Base-by-base conservation (phyloP, 2,888 invertebrate genomes). In the Lithophane leautieri region DNA sequence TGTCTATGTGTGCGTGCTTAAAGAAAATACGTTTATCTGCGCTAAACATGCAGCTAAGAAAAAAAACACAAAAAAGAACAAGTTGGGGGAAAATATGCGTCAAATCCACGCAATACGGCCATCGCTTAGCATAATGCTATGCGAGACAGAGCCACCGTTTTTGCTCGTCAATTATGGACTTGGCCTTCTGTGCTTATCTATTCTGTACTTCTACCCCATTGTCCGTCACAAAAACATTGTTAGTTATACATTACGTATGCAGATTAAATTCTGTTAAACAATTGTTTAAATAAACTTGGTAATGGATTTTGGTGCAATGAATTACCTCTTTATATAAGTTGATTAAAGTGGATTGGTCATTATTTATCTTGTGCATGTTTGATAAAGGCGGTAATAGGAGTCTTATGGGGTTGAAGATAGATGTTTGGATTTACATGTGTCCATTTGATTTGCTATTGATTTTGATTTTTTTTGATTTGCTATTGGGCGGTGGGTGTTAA, bases 211-310 rank as follows among this genome's bases (percentile, higher is more conserved):
- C 82, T 83, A 89, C 91, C 93, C 92, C 85, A 89, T 77, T 88
- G 87, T 86, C 85, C 82, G 67, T 68, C 74, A 92, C 93, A 93
- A 94, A 95, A 95, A 94, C 94, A 91, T 92, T 89, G 91, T 91
- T 91, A 92, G 91, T 88, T 90, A 86, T 87, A 85, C 91, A 93
- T 95, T 94, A 91, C 87, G 91, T 92, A 96, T 95, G 95, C 93
- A 96, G 93, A 96, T 95, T 95, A 93, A 85, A 91, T 92, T 90
- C 83, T 87, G 89, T 91, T 90, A 88, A 90, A 89, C 88, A 87
- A 93, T 93, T 93, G 93, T 94, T 89, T 86, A 86, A 88, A 85
- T 86, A 87, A 87, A 87, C 84, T 86, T 68, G 73, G 69, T 84
- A 88, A 88, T 88, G 86, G 88, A 88, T 77, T 83, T 88, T 78